Percentiles rank a stretch among this genome's conserved stretches.
These are phyloP conservation scores for Otis tarda DNA, from an alignment of 2,113 vertebrate genomes.

Conservation along the genomic window DNA sequence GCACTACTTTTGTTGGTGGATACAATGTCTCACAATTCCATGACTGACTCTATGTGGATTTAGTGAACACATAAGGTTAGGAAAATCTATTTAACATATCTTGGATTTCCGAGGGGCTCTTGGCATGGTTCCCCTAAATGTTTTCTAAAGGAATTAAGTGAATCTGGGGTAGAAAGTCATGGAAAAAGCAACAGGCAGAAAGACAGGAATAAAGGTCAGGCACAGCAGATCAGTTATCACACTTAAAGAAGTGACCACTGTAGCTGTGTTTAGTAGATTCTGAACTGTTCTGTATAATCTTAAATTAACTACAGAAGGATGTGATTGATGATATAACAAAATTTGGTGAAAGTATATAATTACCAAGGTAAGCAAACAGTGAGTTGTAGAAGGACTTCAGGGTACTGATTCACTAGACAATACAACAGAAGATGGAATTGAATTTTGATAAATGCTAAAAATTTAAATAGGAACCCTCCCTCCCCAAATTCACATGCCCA, in stretches of 20 bases:
- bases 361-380: not conserved
- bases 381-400: not conserved
- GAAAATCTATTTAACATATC: not conserved
- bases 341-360: not conserved
- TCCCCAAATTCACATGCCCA: not conserved
- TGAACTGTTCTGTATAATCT: not conserved
- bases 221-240: not conserved
- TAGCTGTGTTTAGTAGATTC: not conserved
- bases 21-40: not conserved
- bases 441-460: not conserved
- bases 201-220: not conserved
- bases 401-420: not conserved
- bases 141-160: not conserved
- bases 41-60: not conserved
- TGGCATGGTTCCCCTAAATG: not conserved
- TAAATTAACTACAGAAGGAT: not conserved
- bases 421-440: not conserved
- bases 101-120: not conserved
- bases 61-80: not conserved
- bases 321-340: not conserved
- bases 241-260: not conserved
- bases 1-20: not conserved
- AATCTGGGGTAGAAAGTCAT: not conserved
- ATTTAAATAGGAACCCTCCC: not conserved
- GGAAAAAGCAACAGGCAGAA: not conserved